These are phyloP conservation scores for Nebria brevicollis DNA, from an alignment of 2,888 invertebrate genomes.

Conservation along the genomic window DNA sequence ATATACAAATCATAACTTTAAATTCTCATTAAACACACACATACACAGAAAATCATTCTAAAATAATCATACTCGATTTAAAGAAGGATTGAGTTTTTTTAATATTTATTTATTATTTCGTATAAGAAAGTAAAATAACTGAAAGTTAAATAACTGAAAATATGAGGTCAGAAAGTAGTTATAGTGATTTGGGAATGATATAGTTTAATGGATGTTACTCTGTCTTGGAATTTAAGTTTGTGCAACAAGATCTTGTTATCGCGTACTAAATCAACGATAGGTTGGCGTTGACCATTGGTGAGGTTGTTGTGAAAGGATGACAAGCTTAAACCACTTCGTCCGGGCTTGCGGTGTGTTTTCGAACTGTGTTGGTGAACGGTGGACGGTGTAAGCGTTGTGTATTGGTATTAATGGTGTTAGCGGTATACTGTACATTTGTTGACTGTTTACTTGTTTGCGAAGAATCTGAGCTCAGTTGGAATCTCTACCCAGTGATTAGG, in stretches of 20 bases:
- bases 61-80: no score
- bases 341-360: background rate
- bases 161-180: no score
- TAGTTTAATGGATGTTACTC: background rate
- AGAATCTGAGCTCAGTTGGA: background rate
- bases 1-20: no score
- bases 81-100: no score
- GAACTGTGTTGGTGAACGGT: background rate
- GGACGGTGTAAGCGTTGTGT: background rate
- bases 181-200: no score
- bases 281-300: background rate
- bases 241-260: background rate
- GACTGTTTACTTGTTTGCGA: background rate
- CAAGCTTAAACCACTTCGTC: background rate
- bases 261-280: background rate
- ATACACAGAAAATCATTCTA: no score
- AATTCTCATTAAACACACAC: no score
- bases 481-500: background rate
- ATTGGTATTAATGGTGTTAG: background rate
- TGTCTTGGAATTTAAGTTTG: background rate
- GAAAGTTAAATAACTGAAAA: no score
- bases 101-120: no score
- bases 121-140: no score
- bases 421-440: background rate
- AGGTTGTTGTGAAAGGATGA: background rate